phyloP scores from a whole-genome alignment of 2,113 vertebrate species.

The Opisthocomus hoazin region DNA sequence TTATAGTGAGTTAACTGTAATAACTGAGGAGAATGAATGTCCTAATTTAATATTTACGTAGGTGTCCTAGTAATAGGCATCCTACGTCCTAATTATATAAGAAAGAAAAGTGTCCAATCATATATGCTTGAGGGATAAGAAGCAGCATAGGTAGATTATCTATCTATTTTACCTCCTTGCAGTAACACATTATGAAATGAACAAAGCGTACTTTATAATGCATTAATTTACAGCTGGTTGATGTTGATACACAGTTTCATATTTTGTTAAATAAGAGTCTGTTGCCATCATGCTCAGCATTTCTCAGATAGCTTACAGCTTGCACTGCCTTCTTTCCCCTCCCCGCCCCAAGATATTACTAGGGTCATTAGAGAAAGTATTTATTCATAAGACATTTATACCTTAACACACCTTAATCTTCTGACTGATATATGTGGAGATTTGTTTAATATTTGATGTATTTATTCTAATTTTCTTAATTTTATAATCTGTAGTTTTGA shows the following conservation, averaged over 20 bases:
- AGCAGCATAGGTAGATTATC: constrained; percentile 22
- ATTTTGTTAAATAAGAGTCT: neutral
- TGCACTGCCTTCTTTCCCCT: neutral
- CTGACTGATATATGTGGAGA: neutral
- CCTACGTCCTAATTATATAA: constrained; percentile 64
- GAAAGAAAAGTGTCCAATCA: constrained; percentile 50
- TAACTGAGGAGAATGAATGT: constrained; percentile 44
- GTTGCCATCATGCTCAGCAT: neutral
- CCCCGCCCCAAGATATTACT: neutral
- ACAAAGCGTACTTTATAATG: constrained; percentile 12
- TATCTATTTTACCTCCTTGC: constrained; percentile 16
- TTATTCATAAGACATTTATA: neutral
- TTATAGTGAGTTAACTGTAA: neutral
- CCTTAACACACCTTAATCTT: neutral
- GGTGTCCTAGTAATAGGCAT: constrained; percentile 48
- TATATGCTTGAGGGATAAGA: constrained; percentile 15
- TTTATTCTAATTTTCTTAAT: neutral
- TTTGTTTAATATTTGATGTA: neutral
- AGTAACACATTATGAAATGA: neutral
- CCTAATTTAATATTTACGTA: constrained; percentile 66
- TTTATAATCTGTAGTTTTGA: neutral
- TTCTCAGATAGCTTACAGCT: neutral
- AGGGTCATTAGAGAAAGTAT: neutral
- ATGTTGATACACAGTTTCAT: neutral
- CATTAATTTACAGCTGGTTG: constrained; percentile 18